Evolutionary conservation across 2,113 vertebrate species (phyloP), one percentile per base, ranked within the genome.

Genomic region (Sylvicapra grimmia): DNA sequence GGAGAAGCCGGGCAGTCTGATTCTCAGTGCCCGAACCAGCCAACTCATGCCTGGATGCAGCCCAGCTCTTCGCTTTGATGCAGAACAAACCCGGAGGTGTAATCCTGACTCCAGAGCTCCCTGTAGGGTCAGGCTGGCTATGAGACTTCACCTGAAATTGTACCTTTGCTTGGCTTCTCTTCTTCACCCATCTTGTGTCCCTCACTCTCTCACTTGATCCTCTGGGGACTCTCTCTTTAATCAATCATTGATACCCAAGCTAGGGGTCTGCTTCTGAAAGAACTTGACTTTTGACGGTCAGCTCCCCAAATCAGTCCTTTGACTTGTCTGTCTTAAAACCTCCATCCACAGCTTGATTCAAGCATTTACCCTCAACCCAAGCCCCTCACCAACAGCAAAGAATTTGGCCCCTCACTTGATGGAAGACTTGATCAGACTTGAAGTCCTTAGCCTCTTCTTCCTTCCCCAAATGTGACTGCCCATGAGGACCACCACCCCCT

Each of bases 1-100:
- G 85, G 51, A 61, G 79, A 80, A 15, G 27, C 18, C 0, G 1
- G 23, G 7, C 29, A 56, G 14, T 29, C 75, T 25, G 2, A 36
- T 10, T 75, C 12, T 47, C 68, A 18, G 33, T 13, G n/a, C 29
- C 79, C 3, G 2, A 21, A 75, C 27, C 5, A 63, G 83, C 61
- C 58, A 31, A 4, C 10, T 1, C 2, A 14, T 3, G 7, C 36
- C 72, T 15, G 31, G 58, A 47, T 36, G 75, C 51, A 36, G 59
- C 14, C 53, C 53, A 25, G 19, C 31, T 40, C 68, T 80, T 33
- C 0, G 8, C 31, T 12, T 29, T 12, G 3, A 4, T 0, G 10
- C 8, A 0, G 16, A 58, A 19, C 27, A 27, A 27, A 18, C 6
- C 25, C 23, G 0, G 3, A 54, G 18, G 36, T 10, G 3, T n/a